Base-by-base conservation (phyloP, 2,113 vertebrate species). In the Myotis lucifugus region DNA sequence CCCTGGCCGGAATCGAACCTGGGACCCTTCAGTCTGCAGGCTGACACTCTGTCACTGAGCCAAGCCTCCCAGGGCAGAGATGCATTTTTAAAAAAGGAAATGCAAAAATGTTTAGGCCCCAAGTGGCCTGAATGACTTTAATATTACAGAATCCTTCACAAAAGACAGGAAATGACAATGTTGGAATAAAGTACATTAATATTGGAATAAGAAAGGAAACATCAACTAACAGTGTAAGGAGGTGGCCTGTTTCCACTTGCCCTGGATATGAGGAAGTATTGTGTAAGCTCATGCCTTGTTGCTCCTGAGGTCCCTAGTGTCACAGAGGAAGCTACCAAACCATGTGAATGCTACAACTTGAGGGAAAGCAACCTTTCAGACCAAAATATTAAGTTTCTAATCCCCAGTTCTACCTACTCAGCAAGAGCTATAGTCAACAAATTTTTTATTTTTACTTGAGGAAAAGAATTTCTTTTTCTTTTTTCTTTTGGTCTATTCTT, bases 151-250 rank as follows among this genome's bases (percentile, higher is more conserved):
- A 92, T 64, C 34, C 90, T 96, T 93, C 90, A 97, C 82, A 93
- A 93, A 96, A 96, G 88, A 59, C 69, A 61, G 88, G 90, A 95
- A 97, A 95, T 91, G 74, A 95, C 46, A 93, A 64, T 56, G 69
- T 70, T 76, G 92, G 46, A 52, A 29, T 73, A 85, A 86, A 81
- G 82, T 32, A 56, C 82, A 83, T 74, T 78, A 64, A 74, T 85
- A 85, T n/a, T 76, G 61, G 46, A 69, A 92, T 85, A 50, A 85
- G 77, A 89, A 96, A 88, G 88, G 92, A 92, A 92, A 92, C 50
- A 77, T 67, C 88, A 92, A 32, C 54, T 27, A 66, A 73, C 40
- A 9, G 12, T 5, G 1, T 46, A 42, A 89, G 54, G 37, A 48
- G 46, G 46, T n/a, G 34, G 66, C 88, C 70, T 95, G 87, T 54